Evolutionary conservation across 2,888 invertebrate species (phyloP).

Genomic region (Masnerella sp.): DNA sequence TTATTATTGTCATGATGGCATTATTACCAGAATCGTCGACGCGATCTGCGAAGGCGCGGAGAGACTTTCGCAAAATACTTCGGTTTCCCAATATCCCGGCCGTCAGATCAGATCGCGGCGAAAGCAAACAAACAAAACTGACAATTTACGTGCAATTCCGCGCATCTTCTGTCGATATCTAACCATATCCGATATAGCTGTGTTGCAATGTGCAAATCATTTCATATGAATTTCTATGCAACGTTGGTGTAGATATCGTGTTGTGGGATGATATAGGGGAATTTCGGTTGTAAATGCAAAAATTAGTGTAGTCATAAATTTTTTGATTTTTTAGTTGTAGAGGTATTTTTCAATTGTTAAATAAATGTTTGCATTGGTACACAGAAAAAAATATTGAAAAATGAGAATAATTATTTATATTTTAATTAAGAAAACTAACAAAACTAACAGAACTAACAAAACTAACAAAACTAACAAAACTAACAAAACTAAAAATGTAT

Average conservation of each 20-base stretch:
- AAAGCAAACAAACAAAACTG: slow-evolving; percentile 46
- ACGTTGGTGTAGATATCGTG: not conserved
- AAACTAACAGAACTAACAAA: too few relatives aligned
- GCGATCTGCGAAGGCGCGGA: slow-evolving; percentile 20
- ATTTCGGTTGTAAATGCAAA: too few relatives aligned
- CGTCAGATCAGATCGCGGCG: slow-evolving; percentile 34
- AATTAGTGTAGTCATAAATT: not conserved
- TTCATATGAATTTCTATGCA: not conserved
- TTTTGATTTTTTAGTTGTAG: too few relatives aligned
- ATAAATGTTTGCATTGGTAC: too few relatives aligned
- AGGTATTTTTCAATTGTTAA: too few relatives aligned
- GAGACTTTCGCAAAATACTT: slow-evolving; percentile 32
- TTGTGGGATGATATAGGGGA: not conserved
- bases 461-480: too few relatives aligned
- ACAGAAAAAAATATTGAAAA: too few relatives aligned
- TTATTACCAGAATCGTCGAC: slow-evolving; percentile 34
- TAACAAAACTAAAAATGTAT: too few relatives aligned
- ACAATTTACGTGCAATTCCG: slow-evolving; percentile 32
- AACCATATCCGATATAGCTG: not conserved
- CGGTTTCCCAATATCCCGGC: slow-evolving; percentile 60
- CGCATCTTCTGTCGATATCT: slow-evolving; percentile 23
- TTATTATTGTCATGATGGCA: slow-evolving; percentile 38
- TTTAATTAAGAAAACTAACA: too few relatives aligned
- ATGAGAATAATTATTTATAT: too few relatives aligned
- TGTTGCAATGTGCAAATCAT: not conserved